Conservation (phyloP, 2,888 invertebrate genomes). For the Lithophane semibrunnea region DNA sequence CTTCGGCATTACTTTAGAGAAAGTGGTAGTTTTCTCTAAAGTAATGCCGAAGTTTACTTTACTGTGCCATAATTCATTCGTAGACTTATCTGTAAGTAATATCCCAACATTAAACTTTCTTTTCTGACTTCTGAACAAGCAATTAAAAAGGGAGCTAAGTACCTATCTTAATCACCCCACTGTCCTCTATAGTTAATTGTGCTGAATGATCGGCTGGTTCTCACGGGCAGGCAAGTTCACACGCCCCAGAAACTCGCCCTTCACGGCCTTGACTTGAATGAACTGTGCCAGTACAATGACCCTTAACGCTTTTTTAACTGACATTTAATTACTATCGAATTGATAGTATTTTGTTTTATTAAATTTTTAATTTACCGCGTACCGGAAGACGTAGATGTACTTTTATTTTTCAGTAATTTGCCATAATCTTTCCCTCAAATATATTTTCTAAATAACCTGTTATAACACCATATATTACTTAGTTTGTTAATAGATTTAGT, state of each 20-base stretch:
- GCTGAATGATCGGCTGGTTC: constrained; percentile 30
- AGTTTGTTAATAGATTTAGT: too few species aligned
- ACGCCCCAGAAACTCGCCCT: constrained; percentile 53
- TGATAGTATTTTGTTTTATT: background rate
- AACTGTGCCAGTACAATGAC: constrained; percentile 34
- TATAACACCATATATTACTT: too few species aligned
- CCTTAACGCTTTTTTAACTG: background rate
- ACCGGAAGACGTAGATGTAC: too few species aligned
- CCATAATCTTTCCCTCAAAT: too few species aligned
- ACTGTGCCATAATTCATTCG: constrained; percentile 1
- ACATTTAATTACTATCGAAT: background rate
- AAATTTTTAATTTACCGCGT: too few species aligned
- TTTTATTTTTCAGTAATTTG: background rate
- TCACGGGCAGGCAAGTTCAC: constrained; percentile 48
- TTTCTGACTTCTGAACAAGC: constrained; percentile 13
- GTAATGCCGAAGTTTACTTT: too few species aligned
- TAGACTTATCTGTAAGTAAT: constrained; percentile 16
- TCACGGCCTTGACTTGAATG: constrained; percentile 44
- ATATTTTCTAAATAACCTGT: too few species aligned
- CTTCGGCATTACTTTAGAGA: background rate
- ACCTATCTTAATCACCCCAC: constrained; percentile 22
- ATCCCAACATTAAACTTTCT: constrained; percentile 16
- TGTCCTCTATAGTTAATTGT: constrained; percentile 37
- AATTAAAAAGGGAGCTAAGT: constrained; percentile 21
- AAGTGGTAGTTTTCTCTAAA: too few species aligned